Evolutionary conservation across 2,888 invertebrate species (phyloP), one percentile per base, ranked within the genome.

Genomic region (Malthinus flaveolus): DNA sequence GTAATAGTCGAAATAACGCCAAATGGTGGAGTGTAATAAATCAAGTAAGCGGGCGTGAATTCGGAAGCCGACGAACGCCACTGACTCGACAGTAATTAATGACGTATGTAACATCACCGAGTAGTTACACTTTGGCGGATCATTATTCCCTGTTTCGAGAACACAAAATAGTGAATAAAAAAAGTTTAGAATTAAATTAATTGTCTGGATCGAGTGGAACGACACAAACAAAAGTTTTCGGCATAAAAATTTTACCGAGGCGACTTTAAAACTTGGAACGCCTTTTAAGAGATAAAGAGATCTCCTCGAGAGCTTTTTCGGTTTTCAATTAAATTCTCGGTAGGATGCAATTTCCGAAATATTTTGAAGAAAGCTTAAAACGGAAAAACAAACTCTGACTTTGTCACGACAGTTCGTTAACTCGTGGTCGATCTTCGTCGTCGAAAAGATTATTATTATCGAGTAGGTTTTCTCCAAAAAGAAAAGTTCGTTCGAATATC

Each of bases 61-160:
- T 59, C 65, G 62, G 65, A 68, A 68, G 63, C 64, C 67, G 66
- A 68, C 68, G 66, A 63, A 64, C 64, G 65, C 64, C 63, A 68
- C 65, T 66, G 66, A 51, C 13, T 59, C 66, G 66, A 60, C 62
- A 63, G 65, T 68, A 67, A 68, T 67, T 68, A 68, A 68, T 68
- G 68, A 63, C 63, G 58, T 54, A 58, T 44, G 60, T 64, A 65
- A 67, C 67, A 63, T 67, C 67, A 67, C 59, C 58, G 56, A 55
- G 59, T 59, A 57, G 49, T 56, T 45, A 44, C 47, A 39, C 48
- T 48, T 59, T 45, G 55, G 33, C 37, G 49, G 46, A 35, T 49
- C 49, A 48, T 52, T 52, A 49, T 45, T 53, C 44, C 39, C 49
- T 32, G 48, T 57, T 52, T 52, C 44, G 31, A 44, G 47, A 42